These are phyloP conservation scores for Cecropterus lyciades DNA, from an alignment of 1,140 invertebrate genomes.

Conservation along the genomic window DNA sequence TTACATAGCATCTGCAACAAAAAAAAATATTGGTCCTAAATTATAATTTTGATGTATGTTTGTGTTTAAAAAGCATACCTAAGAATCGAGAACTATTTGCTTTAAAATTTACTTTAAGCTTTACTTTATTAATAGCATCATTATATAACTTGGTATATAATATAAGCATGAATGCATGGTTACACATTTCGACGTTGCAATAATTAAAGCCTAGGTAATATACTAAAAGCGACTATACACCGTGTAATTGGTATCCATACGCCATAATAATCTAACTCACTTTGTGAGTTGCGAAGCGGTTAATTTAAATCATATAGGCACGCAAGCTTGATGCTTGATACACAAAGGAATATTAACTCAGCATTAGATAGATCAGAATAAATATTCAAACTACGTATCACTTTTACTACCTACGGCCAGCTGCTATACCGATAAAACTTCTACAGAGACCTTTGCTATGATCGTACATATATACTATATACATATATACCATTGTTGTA, in stretches of 20 bases:
- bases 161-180: neutral
- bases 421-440: neutral
- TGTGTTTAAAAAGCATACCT: too few relatives aligned
- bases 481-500: too few relatives aligned
- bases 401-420: neutral
- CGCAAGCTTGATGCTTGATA: slow-evolving; percentile 5
- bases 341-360: slow-evolving; percentile 7
- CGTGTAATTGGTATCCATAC: slow-evolving; percentile 5
- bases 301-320: neutral
- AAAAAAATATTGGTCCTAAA: too few relatives aligned
- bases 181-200: neutral
- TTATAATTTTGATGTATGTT: too few relatives aligned
- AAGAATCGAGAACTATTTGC: too few relatives aligned
- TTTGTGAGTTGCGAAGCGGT: neutral
- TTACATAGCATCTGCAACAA: too few relatives aligned
- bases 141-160: neutral
- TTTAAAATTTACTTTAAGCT: too few relatives aligned
- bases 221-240: neutral
- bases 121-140: too few relatives aligned
- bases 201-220: neutral
- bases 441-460: too few relatives aligned
- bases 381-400: neutral
- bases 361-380: neutral
- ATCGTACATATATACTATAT: too few relatives aligned
- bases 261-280: neutral